Percentiles rank a stretch among this genome's conserved stretches.
Conservation (phyloP, 2,113 vertebrate genomes). For the Saccopteryx leptura region DNA sequence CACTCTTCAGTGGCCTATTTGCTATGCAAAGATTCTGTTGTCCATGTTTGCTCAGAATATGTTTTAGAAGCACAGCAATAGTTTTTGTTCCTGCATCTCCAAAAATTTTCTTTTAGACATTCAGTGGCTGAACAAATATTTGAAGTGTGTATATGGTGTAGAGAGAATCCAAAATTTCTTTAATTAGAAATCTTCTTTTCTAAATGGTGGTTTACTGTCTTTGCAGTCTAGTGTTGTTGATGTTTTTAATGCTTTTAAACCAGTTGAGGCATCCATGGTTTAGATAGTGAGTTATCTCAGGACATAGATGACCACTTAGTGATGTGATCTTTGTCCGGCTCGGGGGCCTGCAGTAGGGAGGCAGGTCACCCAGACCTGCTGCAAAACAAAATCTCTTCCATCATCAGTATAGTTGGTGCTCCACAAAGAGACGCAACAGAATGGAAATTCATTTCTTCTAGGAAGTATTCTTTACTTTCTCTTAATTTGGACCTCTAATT, state of each 20-base stretch:
- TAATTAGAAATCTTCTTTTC: neutral
- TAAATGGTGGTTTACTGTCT: conserved; percentile 48
- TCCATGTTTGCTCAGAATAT: neutral
- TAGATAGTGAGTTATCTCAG: conserved; percentile 51
- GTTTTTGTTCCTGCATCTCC: conserved; percentile 31
- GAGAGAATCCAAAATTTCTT: neutral
- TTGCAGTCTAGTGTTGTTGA: neutral
- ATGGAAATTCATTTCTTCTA: conserved; percentile 72
- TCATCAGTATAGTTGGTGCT: conserved; percentile 59
- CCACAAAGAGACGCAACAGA: neutral
- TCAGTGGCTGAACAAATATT: conserved; percentile 50
- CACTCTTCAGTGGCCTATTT: conserved; percentile 65
- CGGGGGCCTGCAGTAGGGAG: neutral
- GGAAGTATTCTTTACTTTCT: conserved; percentile 58
- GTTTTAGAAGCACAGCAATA: neutral
- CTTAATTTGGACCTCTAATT: conserved; percentile 42
- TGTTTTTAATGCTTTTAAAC: conserved; percentile 57
- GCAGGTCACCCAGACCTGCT: neutral
- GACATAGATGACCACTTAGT: neutral
- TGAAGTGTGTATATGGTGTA: conserved; percentile 47
- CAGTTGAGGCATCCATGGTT: neutral
- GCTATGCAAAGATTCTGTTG: conserved; percentile 57
- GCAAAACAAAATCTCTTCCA: neutral
- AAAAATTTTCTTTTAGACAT: neutral
- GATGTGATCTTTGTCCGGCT: conserved; percentile 39